A percentile compares a stretch with the other conserved stretches of the same genome.
Evolutionary conservation across 2,797 vertebrate species (phyloP).

Genomic region (Takifugu ocellatus): DNA sequence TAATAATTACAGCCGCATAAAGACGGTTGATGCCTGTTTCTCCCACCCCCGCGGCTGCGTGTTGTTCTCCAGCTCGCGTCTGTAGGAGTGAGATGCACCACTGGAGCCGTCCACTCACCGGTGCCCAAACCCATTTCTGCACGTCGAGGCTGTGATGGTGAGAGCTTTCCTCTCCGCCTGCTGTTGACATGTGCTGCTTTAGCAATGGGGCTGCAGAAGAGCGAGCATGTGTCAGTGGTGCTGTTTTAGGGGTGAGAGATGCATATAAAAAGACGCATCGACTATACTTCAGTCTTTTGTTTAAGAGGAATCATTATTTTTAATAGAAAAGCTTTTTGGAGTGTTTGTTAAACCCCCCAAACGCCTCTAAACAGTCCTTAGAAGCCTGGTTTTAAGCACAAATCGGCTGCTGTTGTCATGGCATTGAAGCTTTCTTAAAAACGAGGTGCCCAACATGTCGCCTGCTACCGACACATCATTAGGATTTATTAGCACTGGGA

Average conservation of each 20-base stretch:
- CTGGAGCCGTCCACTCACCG: conserved; percentile 56
- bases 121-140: conserved; percentile 53
- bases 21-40: conserved; percentile 20
- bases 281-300: too few species aligned
- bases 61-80: conserved; percentile 3
- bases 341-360: conserved; percentile 17
- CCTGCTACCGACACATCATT: conserved; percentile 23
- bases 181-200: conserved; percentile 42
- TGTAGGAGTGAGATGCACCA: conserved; percentile 28
- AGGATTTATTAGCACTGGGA: conserved; percentile 9
- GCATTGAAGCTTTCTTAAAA: conserved; percentile 49
- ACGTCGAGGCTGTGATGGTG: conserved; percentile 34
- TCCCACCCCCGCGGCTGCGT: conserved; percentile 25
- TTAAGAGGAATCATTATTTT: too few species aligned
- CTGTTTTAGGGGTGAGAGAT: neutral
- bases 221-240: neutral
- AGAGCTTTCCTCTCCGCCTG: conserved; percentile 33
- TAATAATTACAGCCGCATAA: conserved; percentile 13
- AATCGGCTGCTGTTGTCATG: conserved; percentile 58
- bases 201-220: neutral
- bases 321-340: conserved; percentile 6
- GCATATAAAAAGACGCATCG: neutral
- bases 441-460: conserved; percentile 14
- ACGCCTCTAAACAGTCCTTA: neutral
- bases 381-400: conserved; percentile 23